Base-by-base conservation (phyloP, 2,888 invertebrate species). In the Eurytoma adleriae region DNA sequence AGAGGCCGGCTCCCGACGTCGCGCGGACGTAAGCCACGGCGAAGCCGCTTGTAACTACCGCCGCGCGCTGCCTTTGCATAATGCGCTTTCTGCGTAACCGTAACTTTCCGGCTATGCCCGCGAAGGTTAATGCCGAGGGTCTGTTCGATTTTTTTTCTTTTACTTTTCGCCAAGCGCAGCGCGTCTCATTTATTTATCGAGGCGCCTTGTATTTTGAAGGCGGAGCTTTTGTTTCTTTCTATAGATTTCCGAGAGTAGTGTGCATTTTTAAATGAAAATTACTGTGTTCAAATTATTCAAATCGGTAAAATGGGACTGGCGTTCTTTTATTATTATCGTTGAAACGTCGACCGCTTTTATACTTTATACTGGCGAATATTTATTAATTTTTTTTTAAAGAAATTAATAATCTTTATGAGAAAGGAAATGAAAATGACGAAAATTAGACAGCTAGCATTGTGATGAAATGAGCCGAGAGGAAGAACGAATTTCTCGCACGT, bases 111-210 rank as follows among this genome's bases (percentile, higher is more conserved):
- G 50, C 48, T 10, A 67, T 27, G 48, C 14, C 48, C 59, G 16
- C 59, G 73, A 75, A 79, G 75, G 75, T 75, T 75, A 70, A 74
- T 66, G 75, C 70, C 73, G 75, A 75, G 66, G 54, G 70, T 66
- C 59, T 59, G 64, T 69, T 66, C 70, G 64, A 69, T 74, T 79
- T 79, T 59, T 16, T 52, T 48, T 16, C 48, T 57, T 13, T 48
- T 59, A 13, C 18, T 59, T 54, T 40, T 40, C 10, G 40, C 10
- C 10, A 40, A 40, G 10, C 40, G 7, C 10, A 10, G 10, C 16
- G 18, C 24, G 61, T 3, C 16, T 50, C 61, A 18, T 18, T 73
- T 40, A 73, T 62, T 73, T 73, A 73, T 73, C 54, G 40, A 48
- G 18, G 2, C 54, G 16, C 54, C 4, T 40, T 40, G 7, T 68